Percentiles rank a stretch among this genome's conserved stretches.
Conservation (phyloP, 2,888 invertebrate species). For the Cactoblastis cactorum region DNA sequence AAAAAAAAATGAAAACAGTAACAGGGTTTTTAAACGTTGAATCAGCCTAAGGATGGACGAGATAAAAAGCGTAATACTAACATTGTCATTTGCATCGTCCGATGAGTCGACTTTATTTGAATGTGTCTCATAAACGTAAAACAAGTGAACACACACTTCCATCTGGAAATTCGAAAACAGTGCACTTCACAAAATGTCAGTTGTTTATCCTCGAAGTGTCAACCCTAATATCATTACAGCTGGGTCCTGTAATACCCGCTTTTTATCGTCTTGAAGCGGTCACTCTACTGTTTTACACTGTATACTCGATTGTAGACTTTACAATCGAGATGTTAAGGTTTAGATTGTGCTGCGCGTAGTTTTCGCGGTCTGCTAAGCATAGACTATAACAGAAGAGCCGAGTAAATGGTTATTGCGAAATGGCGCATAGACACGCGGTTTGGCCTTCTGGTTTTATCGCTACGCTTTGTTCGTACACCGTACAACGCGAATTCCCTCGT, state of each 20-base stretch:
- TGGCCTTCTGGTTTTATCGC: constrained; percentile 26
- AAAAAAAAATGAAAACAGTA: too few species aligned
- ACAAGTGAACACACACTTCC: background rate
- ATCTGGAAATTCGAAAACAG: constrained; percentile 1
- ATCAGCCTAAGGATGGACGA: too few species aligned
- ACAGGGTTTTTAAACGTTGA: too few species aligned
- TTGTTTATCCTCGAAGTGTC: constrained; percentile 26
- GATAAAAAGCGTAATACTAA: background rate
- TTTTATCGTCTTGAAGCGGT: constrained; percentile 33
- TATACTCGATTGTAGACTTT: constrained; percentile 19
- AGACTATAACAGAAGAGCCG: constrained; percentile 27
- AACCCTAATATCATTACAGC: constrained; percentile 32
- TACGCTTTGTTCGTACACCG: constrained; percentile 8
- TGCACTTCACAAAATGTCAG: constrained; percentile 14
- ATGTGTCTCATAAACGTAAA: constrained; percentile 10
- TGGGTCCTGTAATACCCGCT: constrained; percentile 27
- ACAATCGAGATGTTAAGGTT: constrained; percentile 16
- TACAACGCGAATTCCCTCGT: background rate
- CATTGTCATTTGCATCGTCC: background rate
- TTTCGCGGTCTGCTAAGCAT: constrained; percentile 25
- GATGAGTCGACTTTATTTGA: background rate
- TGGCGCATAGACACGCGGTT: constrained; percentile 18
- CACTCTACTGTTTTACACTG: constrained; percentile 13
- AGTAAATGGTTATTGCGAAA: constrained; percentile 33
- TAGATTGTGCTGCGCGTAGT: constrained; percentile 7